These are phyloP conservation scores for Papilio polyxenes DNA, from an alignment of 1,140 invertebrate species.

Conservation along the genomic window DNA sequence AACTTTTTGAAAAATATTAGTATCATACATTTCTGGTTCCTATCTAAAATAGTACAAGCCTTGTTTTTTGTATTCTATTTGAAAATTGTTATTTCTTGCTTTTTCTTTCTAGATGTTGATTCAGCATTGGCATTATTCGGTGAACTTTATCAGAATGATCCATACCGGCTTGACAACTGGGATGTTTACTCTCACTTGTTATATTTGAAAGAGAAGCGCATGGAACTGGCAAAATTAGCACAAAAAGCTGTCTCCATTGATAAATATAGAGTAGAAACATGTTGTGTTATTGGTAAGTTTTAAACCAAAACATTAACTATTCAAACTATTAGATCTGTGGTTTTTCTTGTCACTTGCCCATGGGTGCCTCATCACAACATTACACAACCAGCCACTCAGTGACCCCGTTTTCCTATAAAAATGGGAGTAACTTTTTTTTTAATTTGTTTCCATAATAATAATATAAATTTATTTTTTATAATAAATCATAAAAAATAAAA, in stretches of 20 bases:
- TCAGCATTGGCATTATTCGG: conserved; percentile 93
- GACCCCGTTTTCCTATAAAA: not conserved
- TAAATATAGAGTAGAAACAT: conserved; percentile 98
- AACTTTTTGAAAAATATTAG: not conserved
- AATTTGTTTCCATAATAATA: no score
- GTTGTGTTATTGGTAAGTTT: conserved; percentile 95
- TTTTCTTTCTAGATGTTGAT: conserved; percentile 88
- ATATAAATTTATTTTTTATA: no score
- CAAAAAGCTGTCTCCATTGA: conserved; percentile 96
- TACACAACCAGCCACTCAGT: not conserved
- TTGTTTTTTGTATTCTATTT: not conserved
- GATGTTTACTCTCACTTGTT: conserved; percentile 98
- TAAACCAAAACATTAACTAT: not conserved
- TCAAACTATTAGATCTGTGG: no score
- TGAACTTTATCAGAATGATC: conserved; percentile 91
- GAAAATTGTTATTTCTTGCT: not conserved
- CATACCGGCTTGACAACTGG: conserved; percentile 96
- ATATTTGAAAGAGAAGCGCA: conserved; percentile 96
- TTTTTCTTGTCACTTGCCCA: no score
- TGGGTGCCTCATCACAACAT: no score
- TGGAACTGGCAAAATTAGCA: conserved; percentile 95
- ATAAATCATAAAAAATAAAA: no score
- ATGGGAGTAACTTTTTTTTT: not conserved
- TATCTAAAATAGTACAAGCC: not conserved
- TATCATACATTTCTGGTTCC: conserved; percentile 34